Evolutionary conservation across 2,888 invertebrate genomes (phyloP), one percentile per base, ranked within the genome.

Genomic region (Gonocerus acuteangulatus): DNA sequence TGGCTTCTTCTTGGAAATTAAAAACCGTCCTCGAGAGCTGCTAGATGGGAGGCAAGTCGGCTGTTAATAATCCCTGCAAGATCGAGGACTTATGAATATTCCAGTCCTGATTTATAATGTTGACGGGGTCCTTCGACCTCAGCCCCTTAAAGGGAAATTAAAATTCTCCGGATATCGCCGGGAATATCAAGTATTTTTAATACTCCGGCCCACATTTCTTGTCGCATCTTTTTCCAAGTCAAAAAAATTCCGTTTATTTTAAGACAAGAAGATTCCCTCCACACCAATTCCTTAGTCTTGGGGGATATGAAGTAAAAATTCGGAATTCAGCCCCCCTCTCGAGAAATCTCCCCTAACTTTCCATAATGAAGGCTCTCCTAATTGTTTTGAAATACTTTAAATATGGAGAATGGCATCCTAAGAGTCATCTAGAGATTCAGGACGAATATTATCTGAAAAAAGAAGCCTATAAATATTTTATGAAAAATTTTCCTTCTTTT

Each of bases 161-260:
- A 51, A 51, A 51, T 51, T 51, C 51, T 34, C 51, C 18, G 27
- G 19, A 16, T 34, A 27, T 16, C 15, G 18, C 32, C 15, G 1
- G 9, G n/a, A 23, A 22, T 49, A 49, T 49, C 27, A 49, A 49
- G 32, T 1, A 16, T 51, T 42, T 51, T 51, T 51, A 51, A 51
- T 51, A 34, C 36, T n/a, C 32, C 4, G 27, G 9, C 4, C n/a
- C 34, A 51, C 34, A 16, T 51, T 23, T 51, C 27, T 36, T 32
- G 18, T 36, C 18, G 2, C 27, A n/a, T 34, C 18, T 34, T 15
- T 13, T 49, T 27, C 16, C 7, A 16, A 27, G 13, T 34, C 27
- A 13, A 15, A 42, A 49, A 49, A 21, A 21, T 11, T 47, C 21
- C 2, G 2, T 19, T 23, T 23, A 2, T 21, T 23, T 15, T 27